Percentiles rank a stretch among this genome's conserved stretches.
phyloP scores from a whole-genome alignment of 2,797 vertebrate genomes.

The Protonibea diacanthus region DNA sequence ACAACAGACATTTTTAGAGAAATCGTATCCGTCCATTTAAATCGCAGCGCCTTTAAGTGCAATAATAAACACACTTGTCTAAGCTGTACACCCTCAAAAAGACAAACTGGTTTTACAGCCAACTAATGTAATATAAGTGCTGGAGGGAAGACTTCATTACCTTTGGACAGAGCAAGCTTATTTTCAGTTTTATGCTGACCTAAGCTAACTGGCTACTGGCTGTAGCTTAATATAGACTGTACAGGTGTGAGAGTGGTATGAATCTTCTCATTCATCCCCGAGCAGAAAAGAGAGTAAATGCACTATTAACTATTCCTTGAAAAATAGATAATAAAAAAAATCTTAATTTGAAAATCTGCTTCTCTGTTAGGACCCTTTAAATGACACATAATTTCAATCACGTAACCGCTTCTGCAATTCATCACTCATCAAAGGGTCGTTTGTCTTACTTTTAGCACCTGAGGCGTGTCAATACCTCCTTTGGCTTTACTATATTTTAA shows the following conservation, averaged over 20 bases:
- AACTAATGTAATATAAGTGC: neutral
- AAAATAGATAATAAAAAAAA: neutral
- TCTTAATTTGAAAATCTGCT: neutral
- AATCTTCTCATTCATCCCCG: neutral
- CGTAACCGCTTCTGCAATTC: neutral
- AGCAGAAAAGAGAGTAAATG: too few relatives aligned
- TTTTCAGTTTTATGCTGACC: neutral
- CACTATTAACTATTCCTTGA: neutral
- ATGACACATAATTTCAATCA: neutral
- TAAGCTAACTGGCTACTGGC: neutral
- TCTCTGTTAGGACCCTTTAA: neutral
- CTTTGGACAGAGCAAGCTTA: neutral
- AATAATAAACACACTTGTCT: neutral
- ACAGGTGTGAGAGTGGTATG: neutral
- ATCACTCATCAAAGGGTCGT: neutral
- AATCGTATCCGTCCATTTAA: neutral
- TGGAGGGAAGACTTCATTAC: neutral
- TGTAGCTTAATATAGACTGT: neutral
- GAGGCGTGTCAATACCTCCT: neutral
- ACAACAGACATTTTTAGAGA: neutral
- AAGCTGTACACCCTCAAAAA: neutral
- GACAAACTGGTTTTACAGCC: neutral
- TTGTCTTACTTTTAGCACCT: constrained; percentile 4
- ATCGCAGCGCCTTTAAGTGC: neutral
- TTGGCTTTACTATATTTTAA: constrained; percentile 15